These are phyloP conservation scores for Muricea muricata DNA, from an alignment of 92 coral and sea anemone species.

Conservation along the genomic window DNA sequence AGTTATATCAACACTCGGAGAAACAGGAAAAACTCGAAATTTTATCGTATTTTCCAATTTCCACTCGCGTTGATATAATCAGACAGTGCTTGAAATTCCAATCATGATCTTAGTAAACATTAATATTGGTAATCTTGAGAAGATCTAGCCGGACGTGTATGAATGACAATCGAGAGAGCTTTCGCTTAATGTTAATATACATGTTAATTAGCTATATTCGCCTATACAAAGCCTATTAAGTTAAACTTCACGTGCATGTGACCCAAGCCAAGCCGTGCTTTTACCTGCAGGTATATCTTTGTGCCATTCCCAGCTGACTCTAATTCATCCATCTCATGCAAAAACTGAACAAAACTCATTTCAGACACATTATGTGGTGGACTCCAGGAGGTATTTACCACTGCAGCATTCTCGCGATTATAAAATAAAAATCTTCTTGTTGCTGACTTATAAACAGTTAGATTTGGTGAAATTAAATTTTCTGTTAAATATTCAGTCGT, in stretches of 20 bases:
- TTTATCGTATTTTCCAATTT: too few species aligned
- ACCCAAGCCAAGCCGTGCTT: neutral
- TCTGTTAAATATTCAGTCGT: constrained; percentile 59
- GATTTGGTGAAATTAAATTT: constrained; percentile 43
- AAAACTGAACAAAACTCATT: constrained; percentile 48
- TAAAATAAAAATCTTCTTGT: constrained; percentile 60
- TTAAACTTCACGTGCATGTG: neutral
- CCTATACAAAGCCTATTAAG: too few species aligned
- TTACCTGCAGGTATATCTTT: constrained; percentile 55
- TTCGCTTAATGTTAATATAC: too few species aligned
- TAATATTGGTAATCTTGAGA: too few species aligned
- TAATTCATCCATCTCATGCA: constrained; percentile 35
- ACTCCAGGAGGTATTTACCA: constrained; percentile 46
- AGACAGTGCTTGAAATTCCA: too few species aligned
- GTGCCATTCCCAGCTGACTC: constrained; percentile 48
- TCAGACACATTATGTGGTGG: constrained; percentile 53
- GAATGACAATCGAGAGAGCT: too few species aligned
- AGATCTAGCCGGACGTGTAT: too few species aligned
- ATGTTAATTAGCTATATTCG: too few species aligned
- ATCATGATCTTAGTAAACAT: too few species aligned
- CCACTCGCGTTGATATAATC: too few species aligned
- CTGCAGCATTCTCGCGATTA: constrained; percentile 37
- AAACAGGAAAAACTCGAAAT: too few species aligned
- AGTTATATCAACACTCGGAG: too few species aligned
- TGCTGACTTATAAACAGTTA: constrained; percentile 59